Percentiles rank a stretch among this genome's conserved stretches.
phyloP scores from a whole-genome alignment of 2,888 invertebrate genomes.

The Cremastinae sp. region DNA sequence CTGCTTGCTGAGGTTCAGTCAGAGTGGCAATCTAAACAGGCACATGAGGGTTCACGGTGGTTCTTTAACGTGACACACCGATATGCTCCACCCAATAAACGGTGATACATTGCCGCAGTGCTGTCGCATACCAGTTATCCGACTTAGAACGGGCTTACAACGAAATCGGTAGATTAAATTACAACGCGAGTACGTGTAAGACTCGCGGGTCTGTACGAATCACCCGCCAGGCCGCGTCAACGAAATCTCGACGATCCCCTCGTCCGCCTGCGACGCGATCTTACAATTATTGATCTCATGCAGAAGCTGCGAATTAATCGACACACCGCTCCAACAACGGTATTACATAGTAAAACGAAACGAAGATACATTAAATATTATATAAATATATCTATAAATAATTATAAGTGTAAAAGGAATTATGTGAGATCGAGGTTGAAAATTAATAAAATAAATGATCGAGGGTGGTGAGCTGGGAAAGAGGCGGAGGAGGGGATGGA shows the following conservation, averaged over 20 bases:
- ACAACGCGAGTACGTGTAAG: conserved; percentile 26
- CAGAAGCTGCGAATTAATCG: conserved; percentile 1
- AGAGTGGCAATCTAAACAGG: conserved; percentile 98
- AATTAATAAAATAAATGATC: conserved; percentile 19
- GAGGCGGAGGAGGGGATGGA: conserved; percentile 44
- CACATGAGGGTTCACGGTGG: conserved; percentile 98
- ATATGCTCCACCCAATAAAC: conserved; percentile 63
- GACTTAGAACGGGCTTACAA: conserved; percentile 73
- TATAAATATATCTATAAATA: conserved; percentile 4
- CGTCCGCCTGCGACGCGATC: not conserved
- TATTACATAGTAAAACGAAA: conserved; percentile 2
- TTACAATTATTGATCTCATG: conserved; percentile 2
- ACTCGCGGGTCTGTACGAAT: conserved; percentile 8
- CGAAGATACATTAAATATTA: conserved; percentile 7
- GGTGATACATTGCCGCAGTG: conserved; percentile 71
- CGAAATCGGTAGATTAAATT: conserved; percentile 65
- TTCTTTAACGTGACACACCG: conserved; percentile 77
- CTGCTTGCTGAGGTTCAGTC: conserved; percentile 97
- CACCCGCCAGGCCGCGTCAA: too few species aligned
- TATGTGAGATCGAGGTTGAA: not conserved
- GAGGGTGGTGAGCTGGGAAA: not conserved
- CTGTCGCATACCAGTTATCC: conserved; percentile 78
- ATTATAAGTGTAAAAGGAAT: conserved; percentile 15
- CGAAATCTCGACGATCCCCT: too few species aligned
- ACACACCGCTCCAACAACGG: not conserved